A percentile compares a stretch with the other conserved stretches of the same genome.
These are phyloP conservation scores for Karalla daura DNA, from an alignment of 2,797 vertebrate genomes.

Conservation along the genomic window DNA sequence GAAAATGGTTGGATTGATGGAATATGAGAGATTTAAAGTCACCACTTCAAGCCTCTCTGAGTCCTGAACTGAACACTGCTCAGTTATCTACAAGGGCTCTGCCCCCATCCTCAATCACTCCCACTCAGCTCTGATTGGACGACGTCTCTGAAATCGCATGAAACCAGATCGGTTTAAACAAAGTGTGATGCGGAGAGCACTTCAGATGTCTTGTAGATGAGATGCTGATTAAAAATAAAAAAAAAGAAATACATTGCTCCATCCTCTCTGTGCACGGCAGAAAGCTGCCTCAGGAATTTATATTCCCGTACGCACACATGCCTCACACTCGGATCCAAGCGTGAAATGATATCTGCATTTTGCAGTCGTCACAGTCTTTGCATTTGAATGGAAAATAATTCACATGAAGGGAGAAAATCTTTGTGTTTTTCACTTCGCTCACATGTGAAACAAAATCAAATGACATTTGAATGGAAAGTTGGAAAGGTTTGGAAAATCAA, in stretches of 20 bases:
- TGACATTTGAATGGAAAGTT: not conserved
- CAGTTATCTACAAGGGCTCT: too few relatives aligned
- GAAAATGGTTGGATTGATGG: too few relatives aligned
- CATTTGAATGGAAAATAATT: not conserved
- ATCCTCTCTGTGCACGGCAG: not conserved
- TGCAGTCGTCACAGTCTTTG: not conserved
- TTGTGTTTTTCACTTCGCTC: too few relatives aligned
- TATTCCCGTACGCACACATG: not conserved
- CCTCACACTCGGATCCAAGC: not conserved
- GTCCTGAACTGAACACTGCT: too few relatives aligned
- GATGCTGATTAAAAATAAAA: not conserved
- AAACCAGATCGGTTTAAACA: not conserved
- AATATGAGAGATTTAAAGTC: too few relatives aligned
- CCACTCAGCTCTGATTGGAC: not conserved
- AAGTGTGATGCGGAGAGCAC: not conserved
- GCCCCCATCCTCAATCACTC: too few relatives aligned
- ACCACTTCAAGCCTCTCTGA: too few relatives aligned
- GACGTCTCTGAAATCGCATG: not conserved
- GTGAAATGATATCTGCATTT: not conserved
- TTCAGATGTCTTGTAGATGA: not conserved
- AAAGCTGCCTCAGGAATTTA: not conserved
- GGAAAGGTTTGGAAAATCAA: too few relatives aligned
- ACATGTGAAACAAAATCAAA: not conserved
- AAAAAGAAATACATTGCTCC: too few relatives aligned
- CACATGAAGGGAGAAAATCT: not conserved